These are phyloP conservation scores for Lepidocyrtinus sp. DNA, from an alignment of 2,888 invertebrate genomes.

Conservation along the genomic window DNA sequence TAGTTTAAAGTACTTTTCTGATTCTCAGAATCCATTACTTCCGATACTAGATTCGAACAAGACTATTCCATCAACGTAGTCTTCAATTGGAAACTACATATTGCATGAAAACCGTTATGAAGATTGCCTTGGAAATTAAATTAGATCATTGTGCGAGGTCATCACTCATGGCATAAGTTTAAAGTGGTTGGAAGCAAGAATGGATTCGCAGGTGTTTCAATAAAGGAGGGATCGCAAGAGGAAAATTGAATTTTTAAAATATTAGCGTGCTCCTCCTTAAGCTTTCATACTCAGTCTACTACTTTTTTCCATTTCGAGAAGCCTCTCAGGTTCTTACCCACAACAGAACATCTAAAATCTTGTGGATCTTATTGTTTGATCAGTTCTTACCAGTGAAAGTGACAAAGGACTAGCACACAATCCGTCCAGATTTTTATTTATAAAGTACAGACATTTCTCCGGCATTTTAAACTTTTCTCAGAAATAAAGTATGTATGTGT, in stretches of 20 bases:
- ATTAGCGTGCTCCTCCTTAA: background rate
- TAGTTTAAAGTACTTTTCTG: background rate
- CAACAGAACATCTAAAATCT: background rate
- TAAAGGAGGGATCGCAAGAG: background rate
- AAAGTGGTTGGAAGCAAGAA: background rate
- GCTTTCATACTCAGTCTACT: background rate
- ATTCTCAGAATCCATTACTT: background rate
- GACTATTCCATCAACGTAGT: background rate
- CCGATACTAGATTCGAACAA: background rate
- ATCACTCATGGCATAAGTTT: background rate
- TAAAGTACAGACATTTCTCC: background rate
- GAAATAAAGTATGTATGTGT: background rate
- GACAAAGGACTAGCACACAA: background rate
- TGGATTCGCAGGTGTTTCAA: background rate
- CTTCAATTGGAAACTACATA: background rate
- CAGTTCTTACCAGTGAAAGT: background rate
- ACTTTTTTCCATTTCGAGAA: background rate
- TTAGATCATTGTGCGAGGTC: background rate
- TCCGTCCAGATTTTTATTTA: background rate
- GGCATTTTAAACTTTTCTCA: background rate
- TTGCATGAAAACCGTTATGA: background rate
- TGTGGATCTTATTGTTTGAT: too few relatives aligned
- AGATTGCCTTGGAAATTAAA: background rate
- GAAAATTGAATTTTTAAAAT: slow-evolving; percentile 5
- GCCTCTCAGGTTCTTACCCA: background rate